Evolutionary conservation across 2,797 vertebrate genomes (phyloP).

Genomic region (Pagetopsis macropterus): DNA sequence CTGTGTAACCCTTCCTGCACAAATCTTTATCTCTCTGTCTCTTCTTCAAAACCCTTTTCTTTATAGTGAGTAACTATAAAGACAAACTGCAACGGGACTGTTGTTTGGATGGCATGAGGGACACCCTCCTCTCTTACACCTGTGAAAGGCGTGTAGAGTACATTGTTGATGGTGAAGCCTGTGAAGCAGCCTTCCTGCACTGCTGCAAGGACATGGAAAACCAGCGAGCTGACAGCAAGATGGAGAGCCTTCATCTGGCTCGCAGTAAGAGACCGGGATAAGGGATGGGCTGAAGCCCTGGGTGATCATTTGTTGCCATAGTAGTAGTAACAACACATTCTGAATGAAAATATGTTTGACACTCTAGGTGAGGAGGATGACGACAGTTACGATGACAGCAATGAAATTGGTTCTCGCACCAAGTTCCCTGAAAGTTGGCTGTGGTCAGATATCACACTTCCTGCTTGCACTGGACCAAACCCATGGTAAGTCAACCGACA

Average conservation of each 20-base stretch:
- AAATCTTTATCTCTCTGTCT: background rate
- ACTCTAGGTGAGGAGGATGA: constrained; percentile 74
- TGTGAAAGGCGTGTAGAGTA: no score
- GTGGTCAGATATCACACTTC: constrained; percentile 79
- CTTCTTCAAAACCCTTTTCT: background rate
- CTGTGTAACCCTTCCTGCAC: background rate
- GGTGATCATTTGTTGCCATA: background rate
- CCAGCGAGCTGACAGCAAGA: constrained; percentile 52
- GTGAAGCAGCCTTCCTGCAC: no score
- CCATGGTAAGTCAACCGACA: constrained; percentile 74
- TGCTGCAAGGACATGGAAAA: constrained; percentile 82
- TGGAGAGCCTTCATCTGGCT: constrained; percentile 56
- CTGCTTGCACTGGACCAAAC: background rate
- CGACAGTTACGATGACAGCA: constrained; percentile 59
- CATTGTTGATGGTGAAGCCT: no score
- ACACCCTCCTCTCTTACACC: no score
- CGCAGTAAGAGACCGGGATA: constrained; percentile 68
- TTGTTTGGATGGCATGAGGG: no score
- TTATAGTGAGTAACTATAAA: no score
- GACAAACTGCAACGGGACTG: no score
- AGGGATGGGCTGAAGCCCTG: background rate
- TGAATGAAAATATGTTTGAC: background rate
- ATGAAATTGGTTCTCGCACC: constrained; percentile 78
- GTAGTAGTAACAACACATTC: background rate
- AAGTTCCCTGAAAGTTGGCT: constrained; percentile 90